These are phyloP conservation scores for Augochlorella aurata DNA, from an alignment of 2,888 invertebrate genomes.

Conservation along the genomic window DNA sequence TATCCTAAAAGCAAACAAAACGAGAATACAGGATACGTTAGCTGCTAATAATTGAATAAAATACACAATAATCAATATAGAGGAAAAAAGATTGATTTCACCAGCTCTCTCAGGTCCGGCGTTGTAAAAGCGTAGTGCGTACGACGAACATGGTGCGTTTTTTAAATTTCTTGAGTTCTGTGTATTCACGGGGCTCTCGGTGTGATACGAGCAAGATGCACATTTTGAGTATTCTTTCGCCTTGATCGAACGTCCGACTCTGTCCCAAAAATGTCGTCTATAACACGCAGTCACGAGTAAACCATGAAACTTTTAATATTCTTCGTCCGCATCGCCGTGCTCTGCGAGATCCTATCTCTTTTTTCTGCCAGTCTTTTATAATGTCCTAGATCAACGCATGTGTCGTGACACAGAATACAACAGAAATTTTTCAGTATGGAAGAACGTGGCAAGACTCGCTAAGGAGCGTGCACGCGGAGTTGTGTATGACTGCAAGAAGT, in stretches of 20 bases:
- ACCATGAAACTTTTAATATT: slow-evolving; percentile 18
- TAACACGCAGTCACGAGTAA: slow-evolving; percentile 23
- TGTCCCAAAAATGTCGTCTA: neutral
- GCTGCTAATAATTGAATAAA: slow-evolving; percentile 29
- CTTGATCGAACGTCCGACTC: slow-evolving; percentile 8
- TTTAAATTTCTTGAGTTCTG: slow-evolving; percentile 25
- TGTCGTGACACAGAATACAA: slow-evolving; percentile 34
- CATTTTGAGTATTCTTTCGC: slow-evolving; percentile 24
- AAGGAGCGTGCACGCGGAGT: slow-evolving; percentile 49
- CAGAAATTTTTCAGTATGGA: slow-evolving; percentile 47
- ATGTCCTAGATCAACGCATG: slow-evolving; percentile 18
- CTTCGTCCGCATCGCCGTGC: neutral
- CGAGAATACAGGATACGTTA: slow-evolving; percentile 27
- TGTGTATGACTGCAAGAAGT: slow-evolving; percentile 66
- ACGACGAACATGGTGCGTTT: slow-evolving; percentile 48
- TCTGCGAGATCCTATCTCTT: neutral
- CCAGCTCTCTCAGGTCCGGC: slow-evolving; percentile 11
- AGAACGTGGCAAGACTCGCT: slow-evolving; percentile 71
- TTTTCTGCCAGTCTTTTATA: slow-evolving; percentile 17
- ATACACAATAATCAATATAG: slow-evolving; percentile 7
- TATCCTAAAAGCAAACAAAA: slow-evolving; percentile 26
- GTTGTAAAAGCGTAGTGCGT: slow-evolving; percentile 42
- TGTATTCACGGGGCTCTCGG: slow-evolving; percentile 17
- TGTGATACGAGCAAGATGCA: slow-evolving; percentile 20
- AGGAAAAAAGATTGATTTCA: slow-evolving; percentile 21